Conservation (phyloP, 1,140 invertebrate species). For the Chymomyza costata region DNA sequence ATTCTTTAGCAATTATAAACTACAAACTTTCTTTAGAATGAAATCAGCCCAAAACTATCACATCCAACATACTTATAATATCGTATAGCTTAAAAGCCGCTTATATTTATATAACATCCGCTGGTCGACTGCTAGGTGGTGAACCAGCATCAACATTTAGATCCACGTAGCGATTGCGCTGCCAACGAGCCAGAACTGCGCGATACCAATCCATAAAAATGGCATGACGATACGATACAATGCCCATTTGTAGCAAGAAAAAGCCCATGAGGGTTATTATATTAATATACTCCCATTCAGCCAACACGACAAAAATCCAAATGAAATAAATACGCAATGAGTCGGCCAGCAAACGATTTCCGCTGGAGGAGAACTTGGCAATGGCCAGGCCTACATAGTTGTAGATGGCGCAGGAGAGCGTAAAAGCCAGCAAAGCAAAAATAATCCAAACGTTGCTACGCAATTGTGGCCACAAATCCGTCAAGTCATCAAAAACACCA, state of each 20-base stretch:
- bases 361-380: conserved; percentile 95
- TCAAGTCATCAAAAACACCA: conserved; percentile 88
- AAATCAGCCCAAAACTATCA: conserved; percentile 36
- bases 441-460: conserved; percentile 75
- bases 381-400: conserved; percentile 97
- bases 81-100: conserved; percentile 14
- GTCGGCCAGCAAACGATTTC: conserved; percentile 94
- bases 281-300: conserved; percentile 88
- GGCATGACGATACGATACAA: conserved; percentile 86
- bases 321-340: conserved; percentile 92
- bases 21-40: conserved; percentile 33
- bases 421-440: conserved; percentile 81
- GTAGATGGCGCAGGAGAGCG: conserved; percentile 95
- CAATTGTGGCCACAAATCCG: conserved; percentile 91
- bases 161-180: conserved; percentile 52
- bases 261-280: conserved; percentile 88
- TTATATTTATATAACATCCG: conserved; percentile 50
- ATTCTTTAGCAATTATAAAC: conserved; percentile 15
- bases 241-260: conserved; percentile 83
- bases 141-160: conserved; percentile 27
- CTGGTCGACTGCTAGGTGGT: conserved; percentile 52
- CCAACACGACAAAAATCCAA: conserved; percentile 86
- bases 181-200: conserved; percentile 39
- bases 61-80: too few species aligned
- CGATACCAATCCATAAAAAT: conserved; percentile 76